Base-by-base conservation (phyloP, 1,140 invertebrate genomes). In the Pectinophora gossypiella region DNA sequence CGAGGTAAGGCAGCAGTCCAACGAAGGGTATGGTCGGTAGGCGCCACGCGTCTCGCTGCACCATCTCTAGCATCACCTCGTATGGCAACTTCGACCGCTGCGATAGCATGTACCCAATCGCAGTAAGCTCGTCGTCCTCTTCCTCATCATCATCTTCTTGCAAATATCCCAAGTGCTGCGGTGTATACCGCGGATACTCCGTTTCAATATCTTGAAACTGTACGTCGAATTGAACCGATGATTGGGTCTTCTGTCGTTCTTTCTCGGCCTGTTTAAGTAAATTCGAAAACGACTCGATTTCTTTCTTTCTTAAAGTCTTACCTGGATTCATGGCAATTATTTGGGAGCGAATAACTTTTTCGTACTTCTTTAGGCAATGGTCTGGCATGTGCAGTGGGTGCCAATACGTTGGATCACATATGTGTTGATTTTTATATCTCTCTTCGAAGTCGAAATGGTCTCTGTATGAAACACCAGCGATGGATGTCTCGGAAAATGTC, bases 381-480 rank as follows among this genome's bases (percentile, higher is more conserved):
- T 70, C 61, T 0, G 82, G 82, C 35, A 83, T 57, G 58, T 85
- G 82, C 18, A 85, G 54, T 0, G 82, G 82, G 50, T 83, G 68
- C 74, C 74, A 85, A 48, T 77, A 66, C 20, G 76, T 62, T 10
- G 82, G 82, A 38, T 85, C 69, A 45, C 82, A 85, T 1, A 32
- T 9, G 42, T 78, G 61, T 10, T 72, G 48, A 49, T 79, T 54
- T 23, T 68, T 66, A 51, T 79, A 85, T 9, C 76, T 63, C 40
- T 76, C 51, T 54, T 76, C 74, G 27, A 79, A 79, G 54, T 81
- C 76, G 38, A 79, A 83, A 45, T 84, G 13, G 38, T 84, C 82
- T 68, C 64, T 77, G 49, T 84, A 85, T 9, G 82, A 81, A 21
- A 83, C 64, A 18, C 82, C 82, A 0, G 68, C 50, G 9, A 85